Conservation (phyloP, 1,140 invertebrate species). For the Drosophila mojavensis region DNA sequence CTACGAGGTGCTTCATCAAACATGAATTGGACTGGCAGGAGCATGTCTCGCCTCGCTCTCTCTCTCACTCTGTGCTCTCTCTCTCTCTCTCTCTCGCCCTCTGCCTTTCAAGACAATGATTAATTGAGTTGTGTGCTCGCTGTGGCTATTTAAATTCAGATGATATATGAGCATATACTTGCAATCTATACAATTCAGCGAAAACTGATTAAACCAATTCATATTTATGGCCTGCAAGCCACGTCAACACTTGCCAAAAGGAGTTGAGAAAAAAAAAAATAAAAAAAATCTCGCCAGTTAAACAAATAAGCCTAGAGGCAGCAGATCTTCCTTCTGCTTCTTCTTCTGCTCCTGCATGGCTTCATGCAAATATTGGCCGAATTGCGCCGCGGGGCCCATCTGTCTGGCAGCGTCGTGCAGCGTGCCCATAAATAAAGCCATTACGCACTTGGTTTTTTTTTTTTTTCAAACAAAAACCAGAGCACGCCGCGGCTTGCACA, state of each 20-base stretch:
- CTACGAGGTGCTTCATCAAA: slow-evolving; percentile 72
- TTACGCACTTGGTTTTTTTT: slow-evolving; percentile 57
- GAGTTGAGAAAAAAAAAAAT: background rate
- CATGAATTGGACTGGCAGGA: slow-evolving; percentile 50
- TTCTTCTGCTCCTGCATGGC: slow-evolving; percentile 7
- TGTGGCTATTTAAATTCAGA: slow-evolving; percentile 60
- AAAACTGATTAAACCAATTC: slow-evolving; percentile 69
- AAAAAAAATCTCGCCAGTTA: slow-evolving; percentile 3
- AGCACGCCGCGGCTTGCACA: slow-evolving; percentile 13
- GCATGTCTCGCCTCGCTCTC: background rate
- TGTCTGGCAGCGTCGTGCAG: slow-evolving; percentile 37
- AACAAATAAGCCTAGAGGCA: slow-evolving; percentile 22
- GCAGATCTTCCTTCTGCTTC: background rate
- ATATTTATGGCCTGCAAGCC: slow-evolving; percentile 57
- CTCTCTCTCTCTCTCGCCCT: background rate
- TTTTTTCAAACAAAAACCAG: slow-evolving; percentile 29
- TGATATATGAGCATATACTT: slow-evolving; percentile 14
- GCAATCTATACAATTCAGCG: slow-evolving; percentile 49
- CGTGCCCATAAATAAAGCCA: slow-evolving; percentile 74
- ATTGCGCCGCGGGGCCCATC: slow-evolving; percentile 47
- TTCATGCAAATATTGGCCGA: slow-evolving; percentile 66
- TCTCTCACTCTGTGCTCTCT: background rate
- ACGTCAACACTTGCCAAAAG: slow-evolving; percentile 59
- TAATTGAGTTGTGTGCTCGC: slow-evolving; percentile 54
- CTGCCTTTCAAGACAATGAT: slow-evolving; percentile 61